phyloP scores from a whole-genome alignment of 2,113 vertebrate genomes.

The Egretta garzetta region DNA sequence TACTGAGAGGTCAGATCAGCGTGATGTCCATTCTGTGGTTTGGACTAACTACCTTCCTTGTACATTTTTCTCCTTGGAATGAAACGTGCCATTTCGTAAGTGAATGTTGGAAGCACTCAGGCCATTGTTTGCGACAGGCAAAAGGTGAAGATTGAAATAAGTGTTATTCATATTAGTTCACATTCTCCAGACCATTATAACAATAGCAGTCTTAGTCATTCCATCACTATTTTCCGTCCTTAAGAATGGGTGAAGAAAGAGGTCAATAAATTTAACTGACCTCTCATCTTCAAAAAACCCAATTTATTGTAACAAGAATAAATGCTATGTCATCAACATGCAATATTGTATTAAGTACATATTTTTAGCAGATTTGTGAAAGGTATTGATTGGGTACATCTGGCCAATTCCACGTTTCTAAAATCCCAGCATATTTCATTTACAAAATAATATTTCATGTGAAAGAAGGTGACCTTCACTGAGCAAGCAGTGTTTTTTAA shows the following conservation, averaged over 20 bases:
- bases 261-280: slow-evolving; percentile 14
- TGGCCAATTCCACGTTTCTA: slow-evolving; percentile 33
- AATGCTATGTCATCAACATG: slow-evolving; percentile 31
- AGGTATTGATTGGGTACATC: slow-evolving; percentile 39
- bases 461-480: slow-evolving; percentile 60
- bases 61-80: background rate
- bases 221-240: background rate
- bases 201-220: background rate
- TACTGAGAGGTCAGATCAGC: background rate
- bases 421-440: slow-evolving; percentile 36
- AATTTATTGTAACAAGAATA: slow-evolving; percentile 32
- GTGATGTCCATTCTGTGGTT: background rate
- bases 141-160: background rate
- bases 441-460: slow-evolving; percentile 31
- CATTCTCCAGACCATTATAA: background rate
- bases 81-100: background rate
- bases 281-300: background rate
- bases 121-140: background rate
- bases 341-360: background rate
- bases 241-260: background rate
- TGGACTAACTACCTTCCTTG: background rate
- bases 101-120: background rate
- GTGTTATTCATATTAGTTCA: background rate
- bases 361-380: slow-evolving; percentile 36
- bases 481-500: background rate